Evolutionary conservation across 2,888 invertebrate genomes (phyloP), one percentile per base, ranked within the genome.

Genomic region (Bombylius major): DNA sequence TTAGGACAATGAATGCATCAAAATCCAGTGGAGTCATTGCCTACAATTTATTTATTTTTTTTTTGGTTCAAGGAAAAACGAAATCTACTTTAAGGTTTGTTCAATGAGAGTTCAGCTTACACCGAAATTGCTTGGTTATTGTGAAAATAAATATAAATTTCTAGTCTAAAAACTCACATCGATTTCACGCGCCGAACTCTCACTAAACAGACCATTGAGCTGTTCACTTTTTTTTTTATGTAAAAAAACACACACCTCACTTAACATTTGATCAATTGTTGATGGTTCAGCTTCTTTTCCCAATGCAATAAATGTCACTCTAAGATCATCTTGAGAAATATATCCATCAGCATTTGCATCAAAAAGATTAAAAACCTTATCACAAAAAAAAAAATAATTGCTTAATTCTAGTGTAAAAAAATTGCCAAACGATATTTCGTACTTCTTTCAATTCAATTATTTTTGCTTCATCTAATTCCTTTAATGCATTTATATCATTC

Each of bases 381-480:
- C 54, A 58, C 47, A 51, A 47, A 50, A 9, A 9, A 48, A 48
- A 50, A 33, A 14, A 47, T 39, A 39, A 9, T 42, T 42, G 4
- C 11, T 11, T 11, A 42, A 42, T 11, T 11, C 4, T 46, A n/a
- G 13, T 12, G 33, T 39, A 50, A 32, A 47, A 23, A 34, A 23
- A 48, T 23, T 47, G 9, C 4, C 6, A 46, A 45, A 47, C n/a
- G 13, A 12, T 31, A 13, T 44, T 7, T 59, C 62, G 63, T 71
- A 82, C 82, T 78, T 83, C 82, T 70, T 81, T 81, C n/a, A 83
- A 68, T 66, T 83, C 83, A 56, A 78, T 79, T 60, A 83, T 70
- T 69, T 82, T 82, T 59, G 70, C 72, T 64, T 82, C 79, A 62
- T 82, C 82, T 61, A 82, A 69, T 64, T 82, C 81, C 33, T 78